A percentile compares a stretch with the other conserved stretches of the same genome.
These are phyloP conservation scores for Salmo trutta DNA, from an alignment of 2,797 vertebrate species.

Conservation along the genomic window DNA sequence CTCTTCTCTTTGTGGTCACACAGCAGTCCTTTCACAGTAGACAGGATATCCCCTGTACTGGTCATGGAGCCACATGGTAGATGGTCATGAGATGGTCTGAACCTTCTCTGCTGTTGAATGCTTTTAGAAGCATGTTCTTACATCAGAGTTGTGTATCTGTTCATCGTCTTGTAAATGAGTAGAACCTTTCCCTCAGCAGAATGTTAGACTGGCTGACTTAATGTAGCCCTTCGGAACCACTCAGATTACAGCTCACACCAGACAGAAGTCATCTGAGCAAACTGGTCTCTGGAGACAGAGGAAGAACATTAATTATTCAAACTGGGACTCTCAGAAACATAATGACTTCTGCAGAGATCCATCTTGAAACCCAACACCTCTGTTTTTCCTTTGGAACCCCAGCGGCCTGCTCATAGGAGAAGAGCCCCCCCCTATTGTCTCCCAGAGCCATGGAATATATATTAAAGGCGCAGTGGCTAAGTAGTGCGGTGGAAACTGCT, in stretches of 20 bases:
- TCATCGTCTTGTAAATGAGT: not conserved
- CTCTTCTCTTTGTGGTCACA: conserved; percentile 10
- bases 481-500: conserved; percentile 34
- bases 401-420: conserved; percentile 26
- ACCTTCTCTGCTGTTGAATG: not conserved
- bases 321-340: conserved; percentile 30
- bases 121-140: not conserved
- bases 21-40: conserved; percentile 14
- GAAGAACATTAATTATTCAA: conserved; percentile 50
- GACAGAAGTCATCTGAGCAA: conserved; percentile 36
- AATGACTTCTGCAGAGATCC: conserved; percentile 67
- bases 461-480: conserved; percentile 39
- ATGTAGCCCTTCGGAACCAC: not conserved
- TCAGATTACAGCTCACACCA: not conserved
- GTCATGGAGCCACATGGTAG: not conserved
- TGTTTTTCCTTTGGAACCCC: conserved; percentile 47
- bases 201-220: not conserved
- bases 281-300: conserved; percentile 44
- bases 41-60: not conserved
- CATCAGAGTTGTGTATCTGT: not conserved
- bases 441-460: conserved; percentile 31
- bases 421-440: conserved; percentile 35
- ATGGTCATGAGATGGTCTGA: not conserved
- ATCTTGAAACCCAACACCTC: conserved; percentile 58
- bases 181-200: not conserved